These are phyloP conservation scores for Pungitius pungitius DNA, from an alignment of 2,113 vertebrate genomes.

Conservation along the genomic window DNA sequence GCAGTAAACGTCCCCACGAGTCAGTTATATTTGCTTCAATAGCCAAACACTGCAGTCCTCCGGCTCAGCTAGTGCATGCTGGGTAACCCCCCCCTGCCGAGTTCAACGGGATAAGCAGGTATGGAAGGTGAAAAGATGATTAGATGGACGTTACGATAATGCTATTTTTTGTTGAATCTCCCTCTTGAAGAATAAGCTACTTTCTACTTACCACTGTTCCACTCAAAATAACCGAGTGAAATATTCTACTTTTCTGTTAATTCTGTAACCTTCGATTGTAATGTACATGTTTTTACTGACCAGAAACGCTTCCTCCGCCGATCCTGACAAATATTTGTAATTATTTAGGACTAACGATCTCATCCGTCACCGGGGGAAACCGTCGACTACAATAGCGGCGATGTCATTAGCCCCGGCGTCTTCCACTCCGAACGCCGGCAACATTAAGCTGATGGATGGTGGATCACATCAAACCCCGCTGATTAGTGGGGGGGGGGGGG, in stretches of 20 bases:
- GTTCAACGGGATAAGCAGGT: not conserved
- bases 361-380: not conserved
- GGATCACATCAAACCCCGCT: not conserved
- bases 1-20: conserved; percentile 30
- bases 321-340: not conserved
- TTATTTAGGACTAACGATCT: not conserved
- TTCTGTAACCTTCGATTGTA: too few relatives aligned
- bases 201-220: not conserved
- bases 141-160: not conserved
- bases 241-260: not conserved
- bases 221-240: not conserved
- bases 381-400: not conserved
- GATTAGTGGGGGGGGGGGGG: not conserved
- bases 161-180: not conserved
- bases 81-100: not conserved
- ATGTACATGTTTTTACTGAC: too few relatives aligned
- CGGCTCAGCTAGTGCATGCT: conserved; percentile 6
- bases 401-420: not conserved
- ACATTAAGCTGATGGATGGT: conserved; percentile 3
- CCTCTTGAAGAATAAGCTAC: not conserved
- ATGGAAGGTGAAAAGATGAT: not conserved
- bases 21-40: conserved; percentile 38
- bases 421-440: not conserved
- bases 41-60: conserved; percentile 8
- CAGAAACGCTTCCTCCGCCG: not conserved